Evolutionary conservation across 1,140 invertebrate genomes (phyloP), one percentile per base, ranked within the genome.

Genomic region (Parasteatoda tepidariorum): DNA sequence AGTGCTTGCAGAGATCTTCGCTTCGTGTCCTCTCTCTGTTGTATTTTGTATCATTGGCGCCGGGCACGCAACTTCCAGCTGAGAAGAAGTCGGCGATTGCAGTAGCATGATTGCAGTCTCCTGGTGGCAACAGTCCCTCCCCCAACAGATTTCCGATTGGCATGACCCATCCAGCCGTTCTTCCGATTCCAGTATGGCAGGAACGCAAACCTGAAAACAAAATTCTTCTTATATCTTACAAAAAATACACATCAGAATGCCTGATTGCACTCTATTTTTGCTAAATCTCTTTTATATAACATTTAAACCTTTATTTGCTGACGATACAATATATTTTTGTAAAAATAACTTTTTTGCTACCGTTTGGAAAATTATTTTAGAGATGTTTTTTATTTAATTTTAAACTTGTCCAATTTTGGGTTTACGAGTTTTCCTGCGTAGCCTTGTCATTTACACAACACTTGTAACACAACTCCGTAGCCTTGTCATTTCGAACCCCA

Each of bases 181-280:
- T 74, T 2, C 87, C 87, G 74, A 87, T 87, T 9, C 88, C 88
- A 5, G 88, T 87, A 38, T 92, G 91, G 86, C 93, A 95, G 0
- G 94, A 94, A 38, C 81, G 33, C 0, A 83, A 70, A 24, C 70
- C 81, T 83, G n/a, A 7, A 62, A 62, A 30, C 1, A 33, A 24
- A 22, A 68, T 92, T 2, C 92, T 92, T 86, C 90, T 89, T 30
- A 95, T 87, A 86, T 94, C 92, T 59, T 89, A 87, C 57, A 95
- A 89, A 9, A 18, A 9, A 48, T 48, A 48, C 18, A 18, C 7
- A 48, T 48, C 41, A n/a, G n/a, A n/a, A n/a, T n/a, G n/a, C n/a
- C n/a, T n/a, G n/a, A n/a, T n/a, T n/a, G n/a, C n/a, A n/a, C n/a
- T n/a, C n/a, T n/a, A n/a, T n/a, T n/a, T n/a, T n/a, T n/a, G n/a